These are phyloP conservation scores for Pteronura brasiliensis DNA, from an alignment of 2,113 vertebrate species.

Conservation along the genomic window DNA sequence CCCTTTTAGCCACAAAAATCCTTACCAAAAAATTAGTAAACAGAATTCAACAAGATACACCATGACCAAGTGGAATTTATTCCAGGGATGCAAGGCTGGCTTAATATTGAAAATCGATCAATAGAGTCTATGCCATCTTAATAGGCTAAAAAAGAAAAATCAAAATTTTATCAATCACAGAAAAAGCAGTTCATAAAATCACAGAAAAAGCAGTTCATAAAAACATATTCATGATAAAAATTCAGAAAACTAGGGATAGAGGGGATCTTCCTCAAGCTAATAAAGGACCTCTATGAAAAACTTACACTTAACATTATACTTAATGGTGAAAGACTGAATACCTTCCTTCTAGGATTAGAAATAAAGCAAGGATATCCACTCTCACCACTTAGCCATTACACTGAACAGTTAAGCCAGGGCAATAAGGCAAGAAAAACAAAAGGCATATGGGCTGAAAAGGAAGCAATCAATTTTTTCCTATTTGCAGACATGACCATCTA, in stretches of 20 bases:
- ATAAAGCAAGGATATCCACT: neutral
- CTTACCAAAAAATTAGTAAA: neutral
- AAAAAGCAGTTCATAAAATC: neutral
- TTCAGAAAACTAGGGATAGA: neutral
- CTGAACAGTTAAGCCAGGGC: neutral
- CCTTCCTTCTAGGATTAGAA: neutral
- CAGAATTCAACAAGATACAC: neutral
- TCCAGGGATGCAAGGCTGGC: neutral
- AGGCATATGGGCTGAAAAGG: neutral
- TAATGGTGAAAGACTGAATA: neutral
- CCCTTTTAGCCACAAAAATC: neutral
- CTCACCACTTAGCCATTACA: neutral
- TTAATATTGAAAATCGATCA: neutral
- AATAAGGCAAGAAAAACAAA: neutral
- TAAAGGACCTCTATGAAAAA: neutral
- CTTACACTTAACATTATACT: neutral
- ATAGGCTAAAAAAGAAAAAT: slow-evolving; percentile 36
- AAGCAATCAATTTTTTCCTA: neutral
- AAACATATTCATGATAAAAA: neutral
- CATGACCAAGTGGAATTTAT: neutral
- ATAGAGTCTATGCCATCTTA: neutral
- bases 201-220: neutral
- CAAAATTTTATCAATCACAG: neutral
- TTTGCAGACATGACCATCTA: neutral
- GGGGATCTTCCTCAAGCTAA: neutral